phyloP scores from a whole-genome alignment of 2,888 invertebrate species.

The Apamea epomidion region DNA sequence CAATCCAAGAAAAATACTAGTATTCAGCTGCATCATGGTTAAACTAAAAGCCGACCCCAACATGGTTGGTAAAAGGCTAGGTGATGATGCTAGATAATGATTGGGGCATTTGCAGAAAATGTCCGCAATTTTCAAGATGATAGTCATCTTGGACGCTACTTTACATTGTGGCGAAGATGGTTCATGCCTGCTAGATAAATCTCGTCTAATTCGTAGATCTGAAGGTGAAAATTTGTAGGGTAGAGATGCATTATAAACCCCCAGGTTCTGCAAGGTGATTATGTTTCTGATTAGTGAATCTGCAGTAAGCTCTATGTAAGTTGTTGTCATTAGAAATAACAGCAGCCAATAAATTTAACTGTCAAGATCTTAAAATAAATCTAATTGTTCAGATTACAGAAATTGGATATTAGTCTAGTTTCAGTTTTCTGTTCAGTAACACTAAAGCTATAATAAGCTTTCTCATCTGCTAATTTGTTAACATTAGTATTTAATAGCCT shows the following conservation, averaged over 20 bases:
- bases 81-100: not conserved
- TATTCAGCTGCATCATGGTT: not conserved
- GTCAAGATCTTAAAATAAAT: not conserved
- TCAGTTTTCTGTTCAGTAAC: not conserved
- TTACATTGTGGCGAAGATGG: not conserved
- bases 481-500: constrained; percentile 37
- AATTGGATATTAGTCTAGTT: not conserved
- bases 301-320: not conserved
- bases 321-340: constrained; percentile 10
- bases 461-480: constrained; percentile 24
- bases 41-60: not conserved
- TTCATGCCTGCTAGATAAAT: not conserved
- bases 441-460: constrained; percentile 21
- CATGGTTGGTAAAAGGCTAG: not conserved
- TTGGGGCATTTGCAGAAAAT: not conserved
- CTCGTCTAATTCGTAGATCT: not conserved
- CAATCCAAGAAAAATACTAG: not conserved
- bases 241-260: not conserved
- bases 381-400: not conserved
- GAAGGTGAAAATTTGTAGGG: not conserved
- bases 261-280: not conserved
- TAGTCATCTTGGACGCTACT: not conserved
- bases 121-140: not conserved
- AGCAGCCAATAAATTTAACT: not conserved
- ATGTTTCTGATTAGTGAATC: constrained; percentile 10